These are phyloP conservation scores for Drosophila kambysellisi DNA, from an alignment of 2,888 invertebrate species.

Conservation along the genomic window DNA sequence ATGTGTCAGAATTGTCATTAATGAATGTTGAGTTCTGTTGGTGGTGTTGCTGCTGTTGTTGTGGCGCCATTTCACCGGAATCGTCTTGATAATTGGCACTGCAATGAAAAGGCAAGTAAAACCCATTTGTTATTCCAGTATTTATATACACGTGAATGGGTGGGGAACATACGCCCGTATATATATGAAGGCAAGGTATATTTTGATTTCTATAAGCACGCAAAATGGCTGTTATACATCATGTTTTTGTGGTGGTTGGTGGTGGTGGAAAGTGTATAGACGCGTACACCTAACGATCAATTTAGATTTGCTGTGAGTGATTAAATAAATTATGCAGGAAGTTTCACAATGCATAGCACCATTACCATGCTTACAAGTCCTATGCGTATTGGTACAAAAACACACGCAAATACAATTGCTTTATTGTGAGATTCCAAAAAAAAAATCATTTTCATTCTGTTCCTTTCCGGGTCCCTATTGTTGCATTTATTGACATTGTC, in stretches of 20 bases:
- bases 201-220: conserved; percentile 45
- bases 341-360: conserved; percentile 36
- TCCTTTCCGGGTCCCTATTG: background rate
- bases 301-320: conserved; percentile 82
- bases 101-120: conserved; percentile 45
- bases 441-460: conserved; percentile 23
- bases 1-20: conserved; percentile 78
- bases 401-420: conserved; percentile 11
- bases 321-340: conserved; percentile 82
- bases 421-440: conserved; percentile 51
- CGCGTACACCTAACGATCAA: conserved; percentile 75
- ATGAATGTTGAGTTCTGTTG: conserved; percentile 84
- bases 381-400: conserved; percentile 13
- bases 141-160: conserved; percentile 1
- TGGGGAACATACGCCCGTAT: background rate
- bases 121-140: conserved; percentile 27
- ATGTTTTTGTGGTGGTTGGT: conserved; percentile 23
- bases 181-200: conserved; percentile 1
- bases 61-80: conserved; percentile 76
- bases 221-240: conserved; percentile 59
- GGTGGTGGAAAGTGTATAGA: conserved; percentile 31
- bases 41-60: conserved; percentile 43
- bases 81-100: conserved; percentile 61
- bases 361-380: conserved; percentile 10
- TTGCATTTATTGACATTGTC: background rate